Evolutionary conservation across 2,113 vertebrate genomes (phyloP).

Genomic region (Campylorhamphus procurvoides): DNA sequence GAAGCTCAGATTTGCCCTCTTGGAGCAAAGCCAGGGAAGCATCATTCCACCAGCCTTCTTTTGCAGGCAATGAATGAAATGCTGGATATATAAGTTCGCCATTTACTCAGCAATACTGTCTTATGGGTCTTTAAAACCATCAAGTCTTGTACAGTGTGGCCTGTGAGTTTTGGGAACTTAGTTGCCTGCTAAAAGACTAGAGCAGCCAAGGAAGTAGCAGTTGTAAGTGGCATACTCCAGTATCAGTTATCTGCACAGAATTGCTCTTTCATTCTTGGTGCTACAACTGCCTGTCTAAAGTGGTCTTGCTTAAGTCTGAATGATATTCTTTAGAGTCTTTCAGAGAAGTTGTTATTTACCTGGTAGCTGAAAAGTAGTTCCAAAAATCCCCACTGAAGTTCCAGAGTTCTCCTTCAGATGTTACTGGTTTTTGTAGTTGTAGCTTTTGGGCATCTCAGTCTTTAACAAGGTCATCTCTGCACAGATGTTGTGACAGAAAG

Average conservation of each 20-base stretch:
- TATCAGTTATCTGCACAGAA: not conserved
- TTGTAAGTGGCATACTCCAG: not conserved
- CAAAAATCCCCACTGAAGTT: not conserved
- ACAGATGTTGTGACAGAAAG: not conserved
- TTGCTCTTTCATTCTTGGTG: not conserved
- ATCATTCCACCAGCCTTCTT: not conserved
- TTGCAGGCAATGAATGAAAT: not conserved
- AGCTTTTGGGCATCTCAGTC: not conserved
- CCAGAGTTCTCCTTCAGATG: not conserved
- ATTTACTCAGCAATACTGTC: not conserved
- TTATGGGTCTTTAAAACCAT: not conserved
- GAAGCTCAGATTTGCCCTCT: not conserved
- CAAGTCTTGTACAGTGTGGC: not conserved
- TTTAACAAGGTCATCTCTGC: not conserved
- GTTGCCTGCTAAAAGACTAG: not conserved
- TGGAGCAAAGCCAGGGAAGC: not conserved
- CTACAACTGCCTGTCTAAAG: not conserved
- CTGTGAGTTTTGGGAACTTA: not conserved
- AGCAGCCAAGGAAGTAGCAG: not conserved
- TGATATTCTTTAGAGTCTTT: not conserved
- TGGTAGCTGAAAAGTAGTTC: not conserved
- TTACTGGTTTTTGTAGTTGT: not conserved
- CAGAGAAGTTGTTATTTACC: not conserved
- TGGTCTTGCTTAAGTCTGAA: not conserved
- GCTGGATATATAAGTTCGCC: not conserved